phyloP scores from a whole-genome alignment of 2,113 vertebrate genomes.

The Lichenostomus cassidix region DNA sequence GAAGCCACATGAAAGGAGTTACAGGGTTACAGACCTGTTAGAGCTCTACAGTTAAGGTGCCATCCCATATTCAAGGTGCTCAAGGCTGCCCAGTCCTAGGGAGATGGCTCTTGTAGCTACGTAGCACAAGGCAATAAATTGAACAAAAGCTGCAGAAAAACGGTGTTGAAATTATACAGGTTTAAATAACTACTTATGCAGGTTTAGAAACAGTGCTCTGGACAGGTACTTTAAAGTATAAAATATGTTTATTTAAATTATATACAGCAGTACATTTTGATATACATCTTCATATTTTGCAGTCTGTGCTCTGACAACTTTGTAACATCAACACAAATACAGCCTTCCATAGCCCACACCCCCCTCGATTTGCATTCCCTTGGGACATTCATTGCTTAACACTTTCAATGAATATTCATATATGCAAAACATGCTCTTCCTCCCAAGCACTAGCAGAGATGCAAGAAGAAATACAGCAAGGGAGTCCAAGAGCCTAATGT shows the following conservation, averaged over 20 bases:
- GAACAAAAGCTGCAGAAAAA: background rate
- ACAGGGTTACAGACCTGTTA: background rate
- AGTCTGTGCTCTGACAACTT: background rate
- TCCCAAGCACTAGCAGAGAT: slow-evolving; percentile 15
- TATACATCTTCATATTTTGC: background rate
- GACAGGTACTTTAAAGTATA: slow-evolving; percentile 52
- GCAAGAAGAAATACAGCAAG: background rate
- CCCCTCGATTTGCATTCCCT: background rate
- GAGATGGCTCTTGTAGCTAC: background rate
- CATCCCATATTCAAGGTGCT: background rate
- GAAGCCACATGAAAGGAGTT: background rate
- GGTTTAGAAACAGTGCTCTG: slow-evolving; percentile 46
- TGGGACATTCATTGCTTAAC: background rate
- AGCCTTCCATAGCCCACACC: background rate
- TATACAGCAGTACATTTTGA: slow-evolving; percentile 45
- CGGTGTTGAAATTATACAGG: background rate
- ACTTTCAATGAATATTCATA: slow-evolving; percentile 4
- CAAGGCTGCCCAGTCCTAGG: background rate
- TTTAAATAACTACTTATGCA: background rate
- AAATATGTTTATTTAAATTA: slow-evolving; percentile 76
- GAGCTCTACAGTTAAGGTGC: background rate
- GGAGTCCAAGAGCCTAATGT: background rate
- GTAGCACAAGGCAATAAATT: background rate
- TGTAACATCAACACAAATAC: slow-evolving; percentile 43
- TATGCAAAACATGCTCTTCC: slow-evolving; percentile 35